Evolutionary conservation across 2,797 vertebrate species (phyloP), one percentile per base, ranked within the genome.

Genomic region (Salarias fasciatus): DNA sequence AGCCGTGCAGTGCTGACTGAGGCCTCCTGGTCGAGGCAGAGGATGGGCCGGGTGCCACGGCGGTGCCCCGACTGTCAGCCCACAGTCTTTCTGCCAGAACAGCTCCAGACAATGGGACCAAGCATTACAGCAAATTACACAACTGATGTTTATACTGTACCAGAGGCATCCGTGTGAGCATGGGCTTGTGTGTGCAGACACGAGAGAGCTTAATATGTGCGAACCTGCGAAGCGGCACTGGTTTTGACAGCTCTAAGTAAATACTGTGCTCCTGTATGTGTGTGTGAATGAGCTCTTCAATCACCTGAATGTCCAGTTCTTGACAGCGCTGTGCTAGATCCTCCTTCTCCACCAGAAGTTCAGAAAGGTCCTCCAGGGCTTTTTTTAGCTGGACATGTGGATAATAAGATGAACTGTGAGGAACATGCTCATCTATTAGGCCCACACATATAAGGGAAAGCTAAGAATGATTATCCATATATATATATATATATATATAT

Each of bases 291-390:
- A 31, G 15, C 2, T 63, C 29, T n/a, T 43, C 36, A 36, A 79
- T 83, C 72, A 99, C 98, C 96, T 99, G 98, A 36, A 96, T 69
- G 73, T 99, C 98, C 13, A 99, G 90, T 82, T 98, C 97, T 80
- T 96, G 94, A 68, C 97, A 99, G 67, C 98, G 94, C 50, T 96
- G 97, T 8, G 92, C 92, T 47, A 99, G 73, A 11, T 95, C 95
- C 40, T 98, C 96, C 83, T 97, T 99, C 83, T 97, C 95, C 59
- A 93, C 79, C 33, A 90, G 57, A n/a, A 94, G 92, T 62, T 95
- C 94, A 50, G 92, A 73, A 53, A 98, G 92, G n/a, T 96, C 93
- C 75, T 96, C 95, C 24, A 95, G 73, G 11, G 94, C 89, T 88
- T 93, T 96, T 89, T 96, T 97, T 71, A 98, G 92, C 97, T 99